Evolutionary conservation across 2,888 invertebrate species (phyloP).

Genomic region (Cheilosia variabilis): DNA sequence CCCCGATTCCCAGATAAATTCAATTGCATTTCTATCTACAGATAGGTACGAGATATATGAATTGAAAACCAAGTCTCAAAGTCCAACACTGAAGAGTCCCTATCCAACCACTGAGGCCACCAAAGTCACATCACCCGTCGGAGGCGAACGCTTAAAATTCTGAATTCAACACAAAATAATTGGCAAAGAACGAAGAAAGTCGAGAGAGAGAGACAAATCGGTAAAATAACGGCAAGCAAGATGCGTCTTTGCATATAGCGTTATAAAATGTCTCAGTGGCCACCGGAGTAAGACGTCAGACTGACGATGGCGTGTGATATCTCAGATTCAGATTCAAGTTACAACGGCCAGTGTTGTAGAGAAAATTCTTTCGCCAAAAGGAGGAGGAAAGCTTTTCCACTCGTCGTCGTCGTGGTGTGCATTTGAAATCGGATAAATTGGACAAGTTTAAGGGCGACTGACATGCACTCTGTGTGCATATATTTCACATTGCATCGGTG

Average conservation of each 20-base stretch:
- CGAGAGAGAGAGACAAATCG: constrained; percentile 57
- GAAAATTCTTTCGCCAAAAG: constrained; percentile 19
- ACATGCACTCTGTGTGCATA: constrained; percentile 38
- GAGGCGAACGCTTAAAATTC: constrained; percentile 57
- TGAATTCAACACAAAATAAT: constrained; percentile 62
- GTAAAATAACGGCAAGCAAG: constrained; percentile 73
- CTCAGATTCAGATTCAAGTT: constrained; percentile 41
- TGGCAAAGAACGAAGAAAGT: constrained; percentile 57
- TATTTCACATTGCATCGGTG: constrained; percentile 36
- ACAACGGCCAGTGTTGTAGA: neutral
- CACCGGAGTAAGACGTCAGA: constrained; percentile 63
- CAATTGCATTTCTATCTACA: neutral
- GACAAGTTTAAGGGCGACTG: constrained; percentile 70
- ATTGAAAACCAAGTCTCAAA: constrained; percentile 10
- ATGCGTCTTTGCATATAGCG: constrained; percentile 68
- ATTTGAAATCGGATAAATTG: constrained; percentile 53
- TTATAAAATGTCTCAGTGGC: constrained; percentile 53
- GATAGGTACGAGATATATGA: neutral
- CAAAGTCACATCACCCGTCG: neutral
- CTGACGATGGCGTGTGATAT: constrained; percentile 60
- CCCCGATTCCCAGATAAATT: constrained; percentile 13
- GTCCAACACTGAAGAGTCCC: constrained; percentile 20
- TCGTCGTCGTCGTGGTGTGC: constrained; percentile 31
- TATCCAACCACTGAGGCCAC: neutral
- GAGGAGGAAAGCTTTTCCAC: constrained; percentile 50